Evolutionary conservation across 2,797 vertebrate species (phyloP).

Genomic region (Pseudochirops corinnae): DNA sequence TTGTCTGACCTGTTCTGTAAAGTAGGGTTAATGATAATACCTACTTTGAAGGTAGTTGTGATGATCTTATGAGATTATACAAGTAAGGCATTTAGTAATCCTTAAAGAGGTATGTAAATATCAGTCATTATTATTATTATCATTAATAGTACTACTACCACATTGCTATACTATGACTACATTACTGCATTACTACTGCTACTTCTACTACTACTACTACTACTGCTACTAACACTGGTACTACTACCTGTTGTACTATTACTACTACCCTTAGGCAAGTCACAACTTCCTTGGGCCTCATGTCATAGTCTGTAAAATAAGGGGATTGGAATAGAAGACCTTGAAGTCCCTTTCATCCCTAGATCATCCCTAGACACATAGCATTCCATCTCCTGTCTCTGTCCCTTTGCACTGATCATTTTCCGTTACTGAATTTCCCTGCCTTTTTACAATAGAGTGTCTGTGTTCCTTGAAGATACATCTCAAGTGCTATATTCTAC

Average conservation of each 20-base stretch:
- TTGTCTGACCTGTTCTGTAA: neutral
- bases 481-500: neutral
- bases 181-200: neutral
- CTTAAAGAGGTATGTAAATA: neutral
- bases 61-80: neutral
- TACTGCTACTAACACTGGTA: neutral
- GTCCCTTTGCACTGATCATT: neutral
- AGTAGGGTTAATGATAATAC: neutral
- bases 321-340: neutral
- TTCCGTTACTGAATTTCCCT: neutral
- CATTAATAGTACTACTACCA: too few species aligned
- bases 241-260: neutral
- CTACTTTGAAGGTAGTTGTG: neutral
- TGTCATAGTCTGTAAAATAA: neutral
- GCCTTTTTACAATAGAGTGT: neutral
- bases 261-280: neutral
- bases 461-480: neutral
- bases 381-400: neutral
- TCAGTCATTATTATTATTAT: neutral
- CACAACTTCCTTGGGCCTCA: too few species aligned
- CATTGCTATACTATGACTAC: too few species aligned
- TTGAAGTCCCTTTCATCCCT: neutral
- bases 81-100: neutral
- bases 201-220: neutral
- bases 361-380: neutral